Conservation (phyloP, 2,113 vertebrate genomes). For the Okapia johnstoni region DNA sequence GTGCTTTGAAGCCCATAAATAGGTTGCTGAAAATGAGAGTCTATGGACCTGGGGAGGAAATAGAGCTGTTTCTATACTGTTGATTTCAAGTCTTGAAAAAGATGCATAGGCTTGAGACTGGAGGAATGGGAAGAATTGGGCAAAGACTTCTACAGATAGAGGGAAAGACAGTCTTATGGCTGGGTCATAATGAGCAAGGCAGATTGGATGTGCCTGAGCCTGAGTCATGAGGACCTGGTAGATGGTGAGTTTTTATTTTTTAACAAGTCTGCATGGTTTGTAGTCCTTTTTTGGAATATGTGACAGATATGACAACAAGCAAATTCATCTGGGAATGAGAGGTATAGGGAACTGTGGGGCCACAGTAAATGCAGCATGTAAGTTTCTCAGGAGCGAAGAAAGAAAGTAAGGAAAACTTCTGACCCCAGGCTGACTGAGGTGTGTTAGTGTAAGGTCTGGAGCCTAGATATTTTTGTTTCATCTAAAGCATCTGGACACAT, state of each 20-base stretch:
- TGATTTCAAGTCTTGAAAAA: not conserved
- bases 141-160: not conserved
- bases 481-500: not conserved
- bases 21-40: not conserved
- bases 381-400: not conserved
- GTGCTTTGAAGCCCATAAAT: not conserved
- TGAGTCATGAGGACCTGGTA: not conserved
- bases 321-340: not conserved
- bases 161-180: not conserved
- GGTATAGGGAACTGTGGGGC: not conserved
- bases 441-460: not conserved
- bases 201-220: not conserved
- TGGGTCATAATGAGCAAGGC: not conserved
- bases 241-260: not conserved
- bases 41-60: not conserved
- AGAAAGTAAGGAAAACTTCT: not conserved
- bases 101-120: not conserved
- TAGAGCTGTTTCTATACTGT: not conserved
- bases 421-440: not conserved
- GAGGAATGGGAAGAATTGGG: not conserved
- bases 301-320: not conserved
- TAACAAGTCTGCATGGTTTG: not conserved
- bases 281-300: not conserved
- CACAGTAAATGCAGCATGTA: not conserved
- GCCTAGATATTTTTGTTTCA: not conserved